phyloP scores from a whole-genome alignment of 2,888 invertebrate species.

The Diplolepis rosae region DNA sequence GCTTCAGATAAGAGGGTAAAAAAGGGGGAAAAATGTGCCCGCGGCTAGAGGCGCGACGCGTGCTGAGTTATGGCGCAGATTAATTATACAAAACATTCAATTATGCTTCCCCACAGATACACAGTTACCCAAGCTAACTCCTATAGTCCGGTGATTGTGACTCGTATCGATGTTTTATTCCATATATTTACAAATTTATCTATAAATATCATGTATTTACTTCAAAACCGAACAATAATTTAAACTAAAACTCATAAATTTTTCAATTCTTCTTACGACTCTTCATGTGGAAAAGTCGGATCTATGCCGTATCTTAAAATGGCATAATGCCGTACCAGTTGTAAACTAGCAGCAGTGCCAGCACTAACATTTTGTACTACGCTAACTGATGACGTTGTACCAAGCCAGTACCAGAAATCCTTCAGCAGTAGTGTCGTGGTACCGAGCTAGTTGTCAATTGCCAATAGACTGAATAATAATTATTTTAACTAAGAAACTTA shows the following conservation, averaged over 20 bases:
- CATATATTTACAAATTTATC: background rate
- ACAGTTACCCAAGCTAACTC: constrained; percentile 38
- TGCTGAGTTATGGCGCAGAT: constrained; percentile 73
- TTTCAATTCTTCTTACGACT: background rate
- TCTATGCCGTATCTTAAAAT: too few relatives aligned
- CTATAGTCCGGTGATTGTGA: background rate
- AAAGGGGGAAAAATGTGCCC: constrained; percentile 63
- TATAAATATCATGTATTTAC: background rate
- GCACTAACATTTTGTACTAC: too few relatives aligned
- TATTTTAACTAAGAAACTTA: too few relatives aligned
- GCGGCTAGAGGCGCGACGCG: constrained; percentile 73
- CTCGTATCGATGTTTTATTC: background rate
- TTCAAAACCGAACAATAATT: background rate
- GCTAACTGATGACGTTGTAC: too few relatives aligned
- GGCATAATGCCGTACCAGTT: too few relatives aligned
- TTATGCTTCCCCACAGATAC: constrained; percentile 67
- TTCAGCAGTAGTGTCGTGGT: too few relatives aligned
- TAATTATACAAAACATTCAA: constrained; percentile 75
- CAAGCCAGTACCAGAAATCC: too few relatives aligned
- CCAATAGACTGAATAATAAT: too few relatives aligned
- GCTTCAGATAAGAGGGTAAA: constrained; percentile 15
- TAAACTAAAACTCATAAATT: background rate
- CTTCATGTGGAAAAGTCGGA: too few relatives aligned
- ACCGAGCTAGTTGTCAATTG: too few relatives aligned
- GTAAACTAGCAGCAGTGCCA: too few relatives aligned